Base-by-base conservation (phyloP, 2,797 vertebrate genomes). In the Schizopygopsis malacanthus region DNA sequence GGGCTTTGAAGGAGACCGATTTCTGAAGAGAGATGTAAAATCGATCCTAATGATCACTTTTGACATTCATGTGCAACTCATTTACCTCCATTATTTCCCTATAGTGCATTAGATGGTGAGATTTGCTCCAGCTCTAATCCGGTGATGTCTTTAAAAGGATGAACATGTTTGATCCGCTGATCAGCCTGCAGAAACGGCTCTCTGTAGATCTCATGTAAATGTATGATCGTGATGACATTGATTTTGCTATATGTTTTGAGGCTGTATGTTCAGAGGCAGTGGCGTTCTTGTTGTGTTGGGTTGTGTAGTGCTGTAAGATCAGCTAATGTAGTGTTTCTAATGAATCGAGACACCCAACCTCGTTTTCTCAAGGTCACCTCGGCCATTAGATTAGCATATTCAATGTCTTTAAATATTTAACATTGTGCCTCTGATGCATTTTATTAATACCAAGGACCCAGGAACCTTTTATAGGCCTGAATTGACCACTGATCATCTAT, bases 261-360 rank as follows among this genome's bases (percentile, higher is more conserved):
- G 72, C 41, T 78, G 50, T 73, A 25, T 65, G 16, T 82, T 82
- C 16, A 72, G 50, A 82, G 37, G 83, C 33, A 18, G 72, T 65
- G 83, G 63, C 39, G 76, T 79, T 75, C 43, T 52, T 43, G 47
- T 37, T 84, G 72, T 92, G 90, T 88, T 85, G 91, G 91, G 50
- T 91, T 93, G 92, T 93, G 91, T 92, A 92, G 93, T 93, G 94
- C 92, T 95, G 93, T 91, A 92, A 93, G 90, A 92, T 93, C 89
- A 92, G 94, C 93, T 95, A 95, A 96, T 96, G 95, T 94, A 91
- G 94, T 95, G 95, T 94, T 94, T 94, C 93, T 93, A 94, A 95
- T 95, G 92, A 95, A 95, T 95, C 93, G 93, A 92, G 87, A 93
- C 91, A 93, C 91, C 93, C 92, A 92, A 94, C 93, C 92, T 93